A percentile compares a stretch with the other conserved stretches of the same genome.
Evolutionary conservation across 2,888 invertebrate species (phyloP).

Genomic region (Oscheius sp.): DNA sequence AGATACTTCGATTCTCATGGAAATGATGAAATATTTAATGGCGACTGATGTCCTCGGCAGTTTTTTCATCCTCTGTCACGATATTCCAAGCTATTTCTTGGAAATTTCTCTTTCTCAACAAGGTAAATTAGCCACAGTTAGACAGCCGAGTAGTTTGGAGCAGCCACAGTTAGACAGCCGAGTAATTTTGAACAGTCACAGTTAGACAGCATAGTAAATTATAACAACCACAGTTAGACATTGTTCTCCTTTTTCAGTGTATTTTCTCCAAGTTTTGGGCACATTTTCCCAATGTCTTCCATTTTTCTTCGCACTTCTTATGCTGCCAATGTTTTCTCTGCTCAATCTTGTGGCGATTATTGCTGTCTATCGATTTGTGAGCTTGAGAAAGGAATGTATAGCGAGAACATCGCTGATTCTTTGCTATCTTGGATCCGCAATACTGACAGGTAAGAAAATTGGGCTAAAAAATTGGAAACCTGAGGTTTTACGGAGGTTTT

Average conservation of each 20-base stretch:
- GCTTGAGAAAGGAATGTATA: conserved; percentile 3
- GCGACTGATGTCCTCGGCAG: neutral
- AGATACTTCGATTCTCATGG: conserved; percentile 10
- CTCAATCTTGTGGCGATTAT: conserved; percentile 9
- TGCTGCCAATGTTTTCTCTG: conserved; percentile 21
- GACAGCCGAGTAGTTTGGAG: no score
- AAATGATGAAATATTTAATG: conserved; percentile 26
- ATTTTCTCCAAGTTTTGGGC: neutral
- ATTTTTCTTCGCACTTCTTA: conserved; percentile 27
- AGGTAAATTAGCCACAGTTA: no score
- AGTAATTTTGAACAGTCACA: no score
- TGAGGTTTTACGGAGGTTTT: neutral
- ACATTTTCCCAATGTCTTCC: conserved; percentile 25
- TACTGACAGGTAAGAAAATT: neutral
- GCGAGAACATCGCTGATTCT: neutral
- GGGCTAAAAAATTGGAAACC: neutral
- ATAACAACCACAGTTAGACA: no score
- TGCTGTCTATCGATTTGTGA: conserved; percentile 13
- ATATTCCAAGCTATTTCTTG: conserved; percentile 28
- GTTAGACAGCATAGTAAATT: no score
- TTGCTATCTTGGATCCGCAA: conserved; percentile 1
- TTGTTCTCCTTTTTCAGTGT: no score
- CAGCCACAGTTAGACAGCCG: no score
- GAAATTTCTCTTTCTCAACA: neutral
- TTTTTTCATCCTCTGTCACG: conserved; percentile 14